Percentiles rank a stretch among this genome's conserved stretches.
phyloP scores from a whole-genome alignment of 2,113 vertebrate genomes.

The Eptesicus fuscus region DNA sequence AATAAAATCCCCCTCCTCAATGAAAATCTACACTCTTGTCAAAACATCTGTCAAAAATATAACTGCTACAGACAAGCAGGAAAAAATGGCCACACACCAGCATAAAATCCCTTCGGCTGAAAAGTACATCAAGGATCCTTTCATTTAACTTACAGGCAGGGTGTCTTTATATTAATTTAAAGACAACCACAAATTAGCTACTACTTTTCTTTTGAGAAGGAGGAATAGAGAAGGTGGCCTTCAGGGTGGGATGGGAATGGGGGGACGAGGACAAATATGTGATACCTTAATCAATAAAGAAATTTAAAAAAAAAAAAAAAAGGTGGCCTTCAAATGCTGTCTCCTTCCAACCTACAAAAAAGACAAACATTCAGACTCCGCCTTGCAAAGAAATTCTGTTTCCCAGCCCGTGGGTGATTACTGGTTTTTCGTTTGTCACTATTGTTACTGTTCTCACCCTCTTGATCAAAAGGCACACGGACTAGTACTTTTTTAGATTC shows the following conservation, averaged over 20 bases:
- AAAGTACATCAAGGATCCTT: constrained; percentile 25
- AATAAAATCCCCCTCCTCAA: neutral
- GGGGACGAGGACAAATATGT: too few relatives aligned
- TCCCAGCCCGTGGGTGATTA: neutral
- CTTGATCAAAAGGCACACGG: neutral
- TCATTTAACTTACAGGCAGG: neutral
- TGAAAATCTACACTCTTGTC: constrained; percentile 17
- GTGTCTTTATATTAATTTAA: constrained; percentile 30
- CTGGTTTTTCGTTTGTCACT: neutral
- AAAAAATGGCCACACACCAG: neutral
- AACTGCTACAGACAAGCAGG: constrained; percentile 1
- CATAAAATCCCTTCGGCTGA: neutral
- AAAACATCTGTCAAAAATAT: constrained; percentile 42
- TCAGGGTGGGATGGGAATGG: too few relatives aligned
- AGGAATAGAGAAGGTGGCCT: neutral
- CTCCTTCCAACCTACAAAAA: neutral
- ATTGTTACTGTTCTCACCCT: neutral
- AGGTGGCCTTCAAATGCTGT: neutral
- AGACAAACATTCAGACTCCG: neutral
- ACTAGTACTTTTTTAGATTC: neutral
- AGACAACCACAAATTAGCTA: neutral
- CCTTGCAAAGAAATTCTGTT: constrained; percentile 12
- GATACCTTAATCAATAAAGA: too few relatives aligned
- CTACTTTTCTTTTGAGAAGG: constrained; percentile 1
- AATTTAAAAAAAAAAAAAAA: too few relatives aligned